Evolutionary conservation across 2,797 vertebrate species (phyloP).

Genomic region (Petrocephalus sullivani): DNA sequence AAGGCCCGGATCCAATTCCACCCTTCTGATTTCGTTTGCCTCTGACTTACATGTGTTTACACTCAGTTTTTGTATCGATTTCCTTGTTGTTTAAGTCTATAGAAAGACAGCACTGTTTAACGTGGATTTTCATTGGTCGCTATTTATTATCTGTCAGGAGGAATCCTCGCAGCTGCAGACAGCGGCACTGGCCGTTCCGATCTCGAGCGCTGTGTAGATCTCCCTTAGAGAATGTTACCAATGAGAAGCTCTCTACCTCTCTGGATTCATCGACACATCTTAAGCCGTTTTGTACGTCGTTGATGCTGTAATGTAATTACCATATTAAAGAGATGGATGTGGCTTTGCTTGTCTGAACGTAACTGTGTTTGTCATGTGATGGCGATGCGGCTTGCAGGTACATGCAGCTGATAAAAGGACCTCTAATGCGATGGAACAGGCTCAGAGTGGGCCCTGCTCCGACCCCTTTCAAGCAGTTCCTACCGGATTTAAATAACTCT

Average conservation of each 20-base stretch:
- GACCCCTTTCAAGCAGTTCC: background rate
- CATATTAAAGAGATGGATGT: conserved; percentile 56
- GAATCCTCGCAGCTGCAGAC: conserved; percentile 59
- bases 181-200: conserved; percentile 46
- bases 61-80: conserved; percentile 62
- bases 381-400: conserved; percentile 14
- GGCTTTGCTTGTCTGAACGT: conserved; percentile 3
- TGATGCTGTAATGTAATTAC: conserved; percentile 80
- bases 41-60: conserved; percentile 41
- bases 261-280: conserved; percentile 80
- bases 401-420: conserved; percentile 17
- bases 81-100: conserved; percentile 61
- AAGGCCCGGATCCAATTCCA: background rate
- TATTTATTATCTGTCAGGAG: conserved; percentile 75
- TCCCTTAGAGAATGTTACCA: conserved; percentile 73
- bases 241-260: conserved; percentile 86
- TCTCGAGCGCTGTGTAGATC: conserved; percentile 65
- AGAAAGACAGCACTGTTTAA: conserved; percentile 75
- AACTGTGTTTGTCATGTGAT: conserved; percentile 18
- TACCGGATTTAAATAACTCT: conserved; percentile 2
- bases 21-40: background rate
- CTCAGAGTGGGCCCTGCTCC: background rate
- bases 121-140: conserved; percentile 67
- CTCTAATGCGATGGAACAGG: conserved; percentile 10
- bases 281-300: conserved; percentile 78